Evolutionary conservation across 2,797 vertebrate species (phyloP), one percentile per base, ranked within the genome.

Genomic region (Mus minutoides): DNA sequence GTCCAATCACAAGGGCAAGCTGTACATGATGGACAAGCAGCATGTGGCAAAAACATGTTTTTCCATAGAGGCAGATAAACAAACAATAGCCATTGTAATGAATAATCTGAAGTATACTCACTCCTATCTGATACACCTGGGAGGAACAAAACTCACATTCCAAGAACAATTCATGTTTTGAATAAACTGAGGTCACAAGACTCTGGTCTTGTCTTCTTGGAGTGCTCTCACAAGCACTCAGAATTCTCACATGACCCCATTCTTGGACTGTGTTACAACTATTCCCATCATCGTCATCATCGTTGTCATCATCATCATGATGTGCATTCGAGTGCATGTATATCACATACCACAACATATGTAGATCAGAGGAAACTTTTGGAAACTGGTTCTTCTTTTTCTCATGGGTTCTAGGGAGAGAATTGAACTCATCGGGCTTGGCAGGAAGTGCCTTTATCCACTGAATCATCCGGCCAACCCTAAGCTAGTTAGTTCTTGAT

Each of bases 401-500:
- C 56, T 26, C n/a, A 73, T 73, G 85, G 49, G 14, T 73, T 87
- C 26, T 14, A 40, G 22, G n/a, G 85, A 40, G 24, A 88, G 49
- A 73, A 56, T n/a, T 31, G 24, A 54, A 22, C 11, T 54, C 85
- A 87, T 54, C 67, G 31, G n/a, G 16, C 6, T 56, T 56, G 49
- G n/a, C 16, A 56, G 14, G 49, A 73, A 87, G 49, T 56, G 24
- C 49, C n/a, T 87, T 87, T 73, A 54, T 29, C 49, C 14, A 40
- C 9, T 40, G n/a, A 73, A 5, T 54, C n/a, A 56, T 40, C 67
- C 9, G 54, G 16, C 85, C n/a, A 71, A 40, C 14, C n/a, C 49
- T 75, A 85, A 40, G n/a, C 67, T 80, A 91, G 37, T 88, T 94
- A 80, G 31, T 56, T 92, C 14, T 87, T 88, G 82, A 82, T 89